Conservation (phyloP, 2,113 vertebrate species). For the Parotia lawesii region DNA sequence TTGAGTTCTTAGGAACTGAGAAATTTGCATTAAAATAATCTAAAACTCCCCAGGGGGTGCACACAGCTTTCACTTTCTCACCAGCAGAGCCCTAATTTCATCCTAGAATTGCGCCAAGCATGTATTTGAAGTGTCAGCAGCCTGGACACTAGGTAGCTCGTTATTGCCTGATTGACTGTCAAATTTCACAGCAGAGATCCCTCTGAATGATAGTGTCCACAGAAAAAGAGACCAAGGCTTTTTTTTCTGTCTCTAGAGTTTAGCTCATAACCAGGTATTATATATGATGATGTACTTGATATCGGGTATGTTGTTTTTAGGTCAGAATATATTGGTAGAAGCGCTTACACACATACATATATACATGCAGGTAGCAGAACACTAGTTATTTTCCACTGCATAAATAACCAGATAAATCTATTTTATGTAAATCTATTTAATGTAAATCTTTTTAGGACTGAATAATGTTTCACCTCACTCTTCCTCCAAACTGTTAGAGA, state of each 20-base stretch:
- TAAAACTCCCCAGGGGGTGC: not conserved
- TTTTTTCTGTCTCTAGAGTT: not conserved
- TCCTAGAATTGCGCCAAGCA: not conserved
- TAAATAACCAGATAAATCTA: not conserved
- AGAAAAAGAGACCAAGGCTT: not conserved
- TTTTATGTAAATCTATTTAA: not conserved
- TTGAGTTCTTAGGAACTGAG: not conserved
- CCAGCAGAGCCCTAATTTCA: not conserved
- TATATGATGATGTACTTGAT: not conserved
- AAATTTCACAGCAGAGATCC: constrained; percentile 7
- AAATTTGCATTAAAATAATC: not conserved
- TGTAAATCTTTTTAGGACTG: not conserved
- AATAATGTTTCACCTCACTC: not conserved
- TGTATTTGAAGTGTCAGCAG: not conserved
- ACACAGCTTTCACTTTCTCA: not conserved
- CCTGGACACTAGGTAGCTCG: not conserved
- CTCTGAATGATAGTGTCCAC: not conserved
- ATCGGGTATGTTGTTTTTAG: not conserved
- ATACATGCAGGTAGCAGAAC: not conserved
- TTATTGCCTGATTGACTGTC: constrained; percentile 2
- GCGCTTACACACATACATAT: not conserved
- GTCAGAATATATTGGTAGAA: not conserved
- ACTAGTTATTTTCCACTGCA: not conserved
- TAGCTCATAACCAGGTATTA: not conserved
- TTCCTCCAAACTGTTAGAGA: not conserved